phyloP scores from a whole-genome alignment of 2,113 vertebrate species.

The Nymphicus hollandicus region DNA sequence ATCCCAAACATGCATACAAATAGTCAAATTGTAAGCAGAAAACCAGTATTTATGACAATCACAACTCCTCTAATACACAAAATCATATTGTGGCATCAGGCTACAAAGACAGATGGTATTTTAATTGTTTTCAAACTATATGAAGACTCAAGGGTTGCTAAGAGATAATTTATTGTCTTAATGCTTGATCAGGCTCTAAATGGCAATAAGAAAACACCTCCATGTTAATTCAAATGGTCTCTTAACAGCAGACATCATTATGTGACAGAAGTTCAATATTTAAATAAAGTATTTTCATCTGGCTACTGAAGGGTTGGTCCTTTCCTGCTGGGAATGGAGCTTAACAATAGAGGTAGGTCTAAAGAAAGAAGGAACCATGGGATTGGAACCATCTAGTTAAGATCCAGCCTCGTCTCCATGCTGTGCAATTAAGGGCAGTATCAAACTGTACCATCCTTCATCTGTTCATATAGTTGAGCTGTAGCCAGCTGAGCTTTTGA shows the following conservation, averaged over 20 bases:
- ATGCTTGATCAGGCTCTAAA: neutral
- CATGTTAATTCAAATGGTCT: neutral
- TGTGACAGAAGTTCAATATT: neutral
- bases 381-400: neutral
- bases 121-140: neutral
- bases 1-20: neutral
- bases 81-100: neutral
- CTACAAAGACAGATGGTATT: neutral
- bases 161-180: neutral
- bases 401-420: neutral
- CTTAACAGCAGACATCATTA: neutral
- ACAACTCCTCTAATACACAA: neutral
- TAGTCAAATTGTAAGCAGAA: neutral
- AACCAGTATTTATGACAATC: neutral
- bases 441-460: neutral
- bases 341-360: neutral
- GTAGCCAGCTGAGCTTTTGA: neutral
- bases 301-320: neutral
- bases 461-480: neutral
- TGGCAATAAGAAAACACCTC: neutral
- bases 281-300: neutral
- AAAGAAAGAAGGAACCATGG: neutral
- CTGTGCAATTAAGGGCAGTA: neutral
- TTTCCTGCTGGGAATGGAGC: neutral
- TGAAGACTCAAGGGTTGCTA: neutral